Conservation (phyloP, 2,113 vertebrate species). For the Ahaetulla prasina region DNA sequence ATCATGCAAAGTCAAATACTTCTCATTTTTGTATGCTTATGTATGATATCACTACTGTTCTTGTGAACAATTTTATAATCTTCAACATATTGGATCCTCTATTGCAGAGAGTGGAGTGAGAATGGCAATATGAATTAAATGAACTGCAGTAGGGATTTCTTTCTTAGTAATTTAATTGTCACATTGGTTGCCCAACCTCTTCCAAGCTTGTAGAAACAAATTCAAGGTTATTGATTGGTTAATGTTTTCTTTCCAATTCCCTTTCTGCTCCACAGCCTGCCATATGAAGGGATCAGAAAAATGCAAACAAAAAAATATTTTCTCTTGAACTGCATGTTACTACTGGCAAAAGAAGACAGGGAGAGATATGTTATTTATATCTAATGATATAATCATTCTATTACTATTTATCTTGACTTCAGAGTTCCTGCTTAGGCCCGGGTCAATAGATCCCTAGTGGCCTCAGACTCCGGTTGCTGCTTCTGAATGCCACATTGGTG, state of each 20-base stretch:
- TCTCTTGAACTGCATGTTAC: neutral
- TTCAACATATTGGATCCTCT: neutral
- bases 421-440: neutral
- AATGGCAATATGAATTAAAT: neutral
- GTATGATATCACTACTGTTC: neutral
- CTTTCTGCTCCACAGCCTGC: neutral
- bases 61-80: neutral
- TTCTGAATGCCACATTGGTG: neutral
- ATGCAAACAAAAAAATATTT: neutral
- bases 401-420: neutral
- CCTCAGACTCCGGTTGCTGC: neutral
- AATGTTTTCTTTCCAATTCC: neutral
- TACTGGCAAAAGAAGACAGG: neutral
- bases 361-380: neutral
- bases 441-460: neutral
- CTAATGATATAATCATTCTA: neutral
- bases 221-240: neutral
- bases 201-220: neutral
- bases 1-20: neutral
- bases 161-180: neutral
- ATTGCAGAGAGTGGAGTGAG: neutral
- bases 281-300: neutral
- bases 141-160: neutral
- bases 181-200: neutral
- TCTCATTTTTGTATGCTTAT: neutral